Percentiles rank a stretch among this genome's conserved stretches.
phyloP scores from a whole-genome alignment of 2,888 invertebrate species.

The Lypha dubia region DNA sequence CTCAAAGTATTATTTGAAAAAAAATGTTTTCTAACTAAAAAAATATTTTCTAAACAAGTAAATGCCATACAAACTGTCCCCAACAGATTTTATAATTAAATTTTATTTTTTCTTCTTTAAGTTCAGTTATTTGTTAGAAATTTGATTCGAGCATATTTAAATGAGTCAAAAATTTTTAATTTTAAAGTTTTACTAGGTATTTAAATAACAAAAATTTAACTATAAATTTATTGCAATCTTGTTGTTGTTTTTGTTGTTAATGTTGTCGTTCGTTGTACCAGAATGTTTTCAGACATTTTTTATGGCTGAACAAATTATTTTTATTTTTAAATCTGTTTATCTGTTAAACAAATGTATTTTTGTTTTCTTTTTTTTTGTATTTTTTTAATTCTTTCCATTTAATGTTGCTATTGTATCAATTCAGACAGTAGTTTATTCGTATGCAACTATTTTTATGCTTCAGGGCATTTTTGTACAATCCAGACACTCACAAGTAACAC shows the following conservation, averaged over 20 bases:
- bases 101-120: conserved; percentile 53
- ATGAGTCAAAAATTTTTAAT: conserved; percentile 63
- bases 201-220: conserved; percentile 34
- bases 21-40: conserved; percentile 12
- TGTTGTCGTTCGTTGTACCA: no score
- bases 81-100: conserved; percentile 77
- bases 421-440: conserved; percentile 54
- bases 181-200: conserved; percentile 67
- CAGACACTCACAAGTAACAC: conserved; percentile 64
- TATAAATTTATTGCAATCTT: conserved; percentile 32
- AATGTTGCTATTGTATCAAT: conserved; percentile 44
- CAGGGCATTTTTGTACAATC: conserved; percentile 67
- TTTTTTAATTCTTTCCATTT: conserved; percentile 31
- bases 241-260: conserved; percentile 23
- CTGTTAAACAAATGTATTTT: conserved; percentile 69
- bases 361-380: conserved; percentile 12
- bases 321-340: conserved; percentile 67
- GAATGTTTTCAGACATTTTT: conserved; percentile 59
- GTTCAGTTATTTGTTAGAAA: conserved; percentile 27
- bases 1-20: background rate
- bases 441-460: conserved; percentile 68
- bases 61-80: conserved; percentile 69
- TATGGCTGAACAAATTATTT: conserved; percentile 59
- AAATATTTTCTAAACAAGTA: conserved; percentile 27
- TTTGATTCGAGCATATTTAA: conserved; percentile 47